A percentile compares a stretch with the other conserved stretches of the same genome.
Evolutionary conservation across 2,797 vertebrate species (phyloP).

Genomic region (Heliangelus exortis): DNA sequence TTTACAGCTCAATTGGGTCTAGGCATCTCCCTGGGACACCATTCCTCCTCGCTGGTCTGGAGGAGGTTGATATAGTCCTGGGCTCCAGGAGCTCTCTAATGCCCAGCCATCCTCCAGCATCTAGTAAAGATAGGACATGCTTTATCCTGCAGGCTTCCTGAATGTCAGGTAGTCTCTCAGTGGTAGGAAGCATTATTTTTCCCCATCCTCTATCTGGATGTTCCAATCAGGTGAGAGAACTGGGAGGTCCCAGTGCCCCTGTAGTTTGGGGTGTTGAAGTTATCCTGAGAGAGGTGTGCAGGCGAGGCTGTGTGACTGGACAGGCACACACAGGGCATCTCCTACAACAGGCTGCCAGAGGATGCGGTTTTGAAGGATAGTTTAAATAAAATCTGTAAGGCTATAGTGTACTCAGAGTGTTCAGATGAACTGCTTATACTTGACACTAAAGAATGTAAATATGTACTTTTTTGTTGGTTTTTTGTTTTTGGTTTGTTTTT

Average conservation of each 20-base stretch:
- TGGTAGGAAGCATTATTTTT: background rate
- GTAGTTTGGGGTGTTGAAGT: background rate
- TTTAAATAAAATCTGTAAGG: background rate
- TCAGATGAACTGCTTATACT: background rate
- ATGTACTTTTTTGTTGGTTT: background rate
- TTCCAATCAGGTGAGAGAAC: background rate
- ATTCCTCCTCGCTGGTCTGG: background rate
- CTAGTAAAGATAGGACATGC: background rate
- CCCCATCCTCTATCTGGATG: background rate
- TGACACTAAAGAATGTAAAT: background rate
- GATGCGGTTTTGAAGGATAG: background rate
- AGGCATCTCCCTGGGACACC: background rate
- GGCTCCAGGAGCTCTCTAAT: background rate
- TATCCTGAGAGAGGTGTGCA: background rate
- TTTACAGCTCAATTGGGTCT: background rate
- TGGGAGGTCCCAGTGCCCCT: background rate
- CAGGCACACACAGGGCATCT: background rate
- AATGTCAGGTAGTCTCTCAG: background rate
- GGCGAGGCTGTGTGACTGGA: fast-evolving
- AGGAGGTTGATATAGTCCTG: fast-evolving
- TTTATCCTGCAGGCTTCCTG: background rate
- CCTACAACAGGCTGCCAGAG: background rate
- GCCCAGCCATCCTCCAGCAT: background rate
- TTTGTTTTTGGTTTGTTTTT: background rate
- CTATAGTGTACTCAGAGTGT: background rate